These are phyloP conservation scores for Sycophila sp. DNA, from an alignment of 1,140 invertebrate species.

Conservation along the genomic window DNA sequence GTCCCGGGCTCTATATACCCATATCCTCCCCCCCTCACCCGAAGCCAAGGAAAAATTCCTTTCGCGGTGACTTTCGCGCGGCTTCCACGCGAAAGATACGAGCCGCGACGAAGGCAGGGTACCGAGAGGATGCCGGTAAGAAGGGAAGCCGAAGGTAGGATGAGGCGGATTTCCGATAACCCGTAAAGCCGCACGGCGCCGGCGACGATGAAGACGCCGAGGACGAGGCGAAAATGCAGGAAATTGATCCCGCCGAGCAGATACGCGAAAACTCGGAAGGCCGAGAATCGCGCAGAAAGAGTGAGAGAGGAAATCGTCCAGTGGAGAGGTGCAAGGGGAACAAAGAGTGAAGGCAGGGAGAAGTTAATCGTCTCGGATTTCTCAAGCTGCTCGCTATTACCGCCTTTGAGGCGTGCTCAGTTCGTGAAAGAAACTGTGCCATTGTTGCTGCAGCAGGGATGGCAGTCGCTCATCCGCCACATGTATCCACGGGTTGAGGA, in stretches of 20 bases:
- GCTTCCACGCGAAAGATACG: not conserved
- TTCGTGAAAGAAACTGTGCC: not conserved
- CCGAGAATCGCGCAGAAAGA: not conserved
- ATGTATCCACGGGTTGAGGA: too few relatives aligned
- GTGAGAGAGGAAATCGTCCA: too few relatives aligned
- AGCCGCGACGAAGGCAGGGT: not conserved
- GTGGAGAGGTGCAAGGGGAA: too few relatives aligned
- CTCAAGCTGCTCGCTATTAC: conserved; percentile 36
- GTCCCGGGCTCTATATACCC: too few relatives aligned
- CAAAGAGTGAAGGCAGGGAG: conserved; percentile 29
- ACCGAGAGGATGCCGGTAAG: not conserved
- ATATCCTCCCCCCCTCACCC: too few relatives aligned
- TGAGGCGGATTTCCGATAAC: conserved; percentile 48
- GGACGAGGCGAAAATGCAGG: conserved; percentile 36
- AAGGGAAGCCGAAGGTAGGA: conserved; percentile 8
- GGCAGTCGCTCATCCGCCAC: too few relatives aligned
- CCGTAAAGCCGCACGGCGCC: conserved; percentile 30
- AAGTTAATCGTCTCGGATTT: conserved; percentile 48
- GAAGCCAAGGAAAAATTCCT: conserved; percentile 26
- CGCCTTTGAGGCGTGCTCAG: not conserved
- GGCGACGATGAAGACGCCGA: conserved; percentile 13
- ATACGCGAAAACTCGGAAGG: conserved; percentile 29
- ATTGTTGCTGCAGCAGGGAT: not conserved
- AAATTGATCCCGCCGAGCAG: conserved; percentile 46
- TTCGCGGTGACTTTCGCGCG: not conserved